phyloP scores from a whole-genome alignment of 2,113 vertebrate genomes.

The Ramphastos sulfuratus region DNA sequence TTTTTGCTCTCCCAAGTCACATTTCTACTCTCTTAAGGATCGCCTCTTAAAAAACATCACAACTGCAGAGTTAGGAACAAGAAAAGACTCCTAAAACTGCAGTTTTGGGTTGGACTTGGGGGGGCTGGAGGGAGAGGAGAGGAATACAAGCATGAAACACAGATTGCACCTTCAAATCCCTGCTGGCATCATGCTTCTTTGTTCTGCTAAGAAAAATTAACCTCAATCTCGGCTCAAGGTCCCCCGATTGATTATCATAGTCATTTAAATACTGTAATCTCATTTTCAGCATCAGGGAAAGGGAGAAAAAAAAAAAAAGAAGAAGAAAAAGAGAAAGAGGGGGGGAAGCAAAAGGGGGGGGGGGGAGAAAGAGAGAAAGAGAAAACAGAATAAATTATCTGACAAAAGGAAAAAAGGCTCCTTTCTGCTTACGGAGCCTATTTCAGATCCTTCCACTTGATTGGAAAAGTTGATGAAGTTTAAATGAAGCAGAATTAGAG shows the following conservation, averaged over 20 bases:
- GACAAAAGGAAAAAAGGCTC: constrained; percentile 77
- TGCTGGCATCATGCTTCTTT: constrained; percentile 75
- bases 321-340: constrained; percentile 75
- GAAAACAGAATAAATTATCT: constrained; percentile 81
- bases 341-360: constrained; percentile 37
- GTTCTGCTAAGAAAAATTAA: constrained; percentile 89
- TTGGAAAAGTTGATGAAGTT: constrained; percentile 99
- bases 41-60: constrained; percentile 13
- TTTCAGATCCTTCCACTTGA: constrained; percentile 96
- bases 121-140: neutral
- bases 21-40: constrained; percentile 60
- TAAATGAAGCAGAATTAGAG: constrained; percentile 99
- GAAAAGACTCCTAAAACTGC: constrained; percentile 76
- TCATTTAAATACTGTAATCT: constrained; percentile 99
- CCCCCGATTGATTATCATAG: constrained; percentile 96
- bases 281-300: constrained; percentile 95
- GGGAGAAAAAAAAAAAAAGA: constrained; percentile 80
- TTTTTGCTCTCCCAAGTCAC: no score
- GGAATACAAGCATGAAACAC: constrained; percentile 72
- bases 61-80: constrained; percentile 64
- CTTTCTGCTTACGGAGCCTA: constrained; percentile 80
- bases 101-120: neutral
- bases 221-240: constrained; percentile 81
- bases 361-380: constrained; percentile 53
- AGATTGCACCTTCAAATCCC: constrained; percentile 76